Conservation (phyloP, 1,140 invertebrate genomes). For the Drosophila truncata region DNA sequence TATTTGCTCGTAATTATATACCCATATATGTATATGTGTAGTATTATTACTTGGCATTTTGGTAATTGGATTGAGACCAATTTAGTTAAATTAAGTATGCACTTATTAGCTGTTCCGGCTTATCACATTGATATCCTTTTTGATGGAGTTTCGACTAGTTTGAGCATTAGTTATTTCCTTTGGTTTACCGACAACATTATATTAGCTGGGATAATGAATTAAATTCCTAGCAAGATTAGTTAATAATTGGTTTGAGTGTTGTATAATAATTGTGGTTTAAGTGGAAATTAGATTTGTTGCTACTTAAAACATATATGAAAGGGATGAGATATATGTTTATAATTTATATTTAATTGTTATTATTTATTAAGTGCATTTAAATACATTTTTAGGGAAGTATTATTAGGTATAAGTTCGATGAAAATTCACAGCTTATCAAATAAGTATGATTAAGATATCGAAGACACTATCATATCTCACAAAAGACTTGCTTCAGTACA, state of each 20-base stretch:
- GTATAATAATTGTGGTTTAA: too few relatives aligned
- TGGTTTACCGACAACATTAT: neutral
- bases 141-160: neutral
- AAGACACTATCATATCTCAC: neutral
- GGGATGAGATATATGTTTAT: neutral
- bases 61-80: constrained; percentile 28
- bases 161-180: neutral
- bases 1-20: constrained; percentile 40
- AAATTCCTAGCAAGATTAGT: neutral
- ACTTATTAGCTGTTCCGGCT: constrained; percentile 7
- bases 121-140: constrained; percentile 7
- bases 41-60: constrained; percentile 9
- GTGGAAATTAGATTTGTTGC: neutral
- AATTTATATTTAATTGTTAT: neutral
- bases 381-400: too few relatives aligned
- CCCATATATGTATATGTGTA: neutral
- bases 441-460: neutral
- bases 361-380: too few relatives aligned
- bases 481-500: neutral
- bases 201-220: neutral
- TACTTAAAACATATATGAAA: neutral
- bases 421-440: neutral
- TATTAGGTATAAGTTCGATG: neutral
- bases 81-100: constrained; percentile 30
- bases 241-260: neutral